Percentiles rank a stretch among this genome's conserved stretches.
Evolutionary conservation across 2,797 vertebrate species (phyloP).

Genomic region (Gymnocypris eckloni): DNA sequence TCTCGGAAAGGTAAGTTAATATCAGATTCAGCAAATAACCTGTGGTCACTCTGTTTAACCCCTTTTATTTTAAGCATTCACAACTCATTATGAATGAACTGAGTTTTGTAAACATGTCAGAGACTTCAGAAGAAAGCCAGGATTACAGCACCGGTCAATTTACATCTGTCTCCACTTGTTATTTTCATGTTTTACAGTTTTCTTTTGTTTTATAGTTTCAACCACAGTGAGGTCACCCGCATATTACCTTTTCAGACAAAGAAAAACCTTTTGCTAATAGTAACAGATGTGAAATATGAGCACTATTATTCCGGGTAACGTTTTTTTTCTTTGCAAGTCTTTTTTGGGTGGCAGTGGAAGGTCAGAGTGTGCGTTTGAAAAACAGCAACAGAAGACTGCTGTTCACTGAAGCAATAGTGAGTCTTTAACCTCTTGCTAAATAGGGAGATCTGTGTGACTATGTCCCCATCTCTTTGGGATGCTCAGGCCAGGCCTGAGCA

Average conservation of each 20-base stretch:
- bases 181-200: constrained; percentile 33
- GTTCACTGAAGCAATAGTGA: not conserved
- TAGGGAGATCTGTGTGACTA: not conserved
- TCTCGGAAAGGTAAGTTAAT: constrained; percentile 43
- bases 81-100: constrained; percentile 36
- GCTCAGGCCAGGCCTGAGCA: constrained; percentile 4
- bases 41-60: constrained; percentile 37
- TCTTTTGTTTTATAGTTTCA: constrained; percentile 28
- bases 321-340: not conserved
- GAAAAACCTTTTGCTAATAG: constrained; percentile 32
- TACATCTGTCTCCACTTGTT: constrained; percentile 41
- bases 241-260: constrained; percentile 17
- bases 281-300: constrained; percentile 35
- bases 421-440: not conserved
- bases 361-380: constrained; percentile 22
- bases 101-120: constrained; percentile 50
- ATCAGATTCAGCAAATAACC: constrained; percentile 45
- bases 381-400: not conserved
- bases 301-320: not conserved
- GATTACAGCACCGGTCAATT: constrained; percentile 43
- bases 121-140: constrained; percentile 45
- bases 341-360: constrained; percentile 3
- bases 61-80: constrained; percentile 48
- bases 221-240: constrained; percentile 36
- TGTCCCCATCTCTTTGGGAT: constrained; percentile 14